A percentile compares a stretch with the other conserved stretches of the same genome.
Conservation (phyloP, 35 echinoderm and acorn worm species). For the Lytechinus pictus region DNA sequence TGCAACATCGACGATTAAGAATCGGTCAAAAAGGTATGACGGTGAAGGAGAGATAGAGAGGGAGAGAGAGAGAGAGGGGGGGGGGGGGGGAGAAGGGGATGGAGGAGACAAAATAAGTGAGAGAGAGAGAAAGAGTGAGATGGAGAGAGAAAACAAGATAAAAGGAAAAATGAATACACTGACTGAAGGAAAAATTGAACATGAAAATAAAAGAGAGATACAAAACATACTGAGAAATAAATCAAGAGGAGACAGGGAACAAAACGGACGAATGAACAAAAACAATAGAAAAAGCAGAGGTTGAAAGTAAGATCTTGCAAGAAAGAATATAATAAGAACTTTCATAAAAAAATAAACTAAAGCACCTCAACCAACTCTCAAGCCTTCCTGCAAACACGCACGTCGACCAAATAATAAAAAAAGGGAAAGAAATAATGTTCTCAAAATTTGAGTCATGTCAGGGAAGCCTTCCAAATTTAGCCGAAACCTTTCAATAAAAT, state of each 20-base stretch:
- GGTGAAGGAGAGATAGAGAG: not conserved
- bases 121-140: not conserved
- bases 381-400: not conserved
- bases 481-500: conserved; percentile 43
- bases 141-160: not conserved
- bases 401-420: not conserved
- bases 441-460: conserved; percentile 20
- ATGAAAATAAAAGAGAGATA: no score
- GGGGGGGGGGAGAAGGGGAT: not conserved
- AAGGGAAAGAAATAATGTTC: conserved; percentile 1
- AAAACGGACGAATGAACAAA: no score
- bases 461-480: conserved; percentile 7
- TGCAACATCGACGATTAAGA: not conserved
- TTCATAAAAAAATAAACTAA: not conserved
- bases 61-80: not conserved
- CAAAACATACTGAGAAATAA: no score
- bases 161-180: not conserved
- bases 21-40: not conserved
- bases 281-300: no score
- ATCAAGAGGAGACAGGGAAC: no score
- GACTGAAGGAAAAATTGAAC: no score
- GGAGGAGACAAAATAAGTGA: not conserved
- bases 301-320: no score
- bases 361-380: not conserved
- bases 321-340: not conserved